Conservation (phyloP, 2,113 vertebrate genomes). For the Ginglymostoma cirratum region DNA sequence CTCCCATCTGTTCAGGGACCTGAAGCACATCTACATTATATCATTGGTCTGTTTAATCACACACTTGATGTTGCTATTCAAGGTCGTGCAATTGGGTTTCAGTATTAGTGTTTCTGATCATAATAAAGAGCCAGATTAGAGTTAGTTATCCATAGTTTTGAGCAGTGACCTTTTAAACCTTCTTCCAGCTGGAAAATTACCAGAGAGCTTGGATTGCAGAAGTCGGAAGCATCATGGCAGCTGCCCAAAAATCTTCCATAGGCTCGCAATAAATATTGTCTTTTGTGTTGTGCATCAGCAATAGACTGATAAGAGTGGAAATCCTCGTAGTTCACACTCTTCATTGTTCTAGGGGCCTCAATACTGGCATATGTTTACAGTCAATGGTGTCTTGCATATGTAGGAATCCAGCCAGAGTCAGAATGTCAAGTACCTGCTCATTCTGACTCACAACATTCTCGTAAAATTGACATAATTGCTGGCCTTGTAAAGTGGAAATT, state of each 20-base stretch:
- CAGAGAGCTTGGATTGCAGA: neutral
- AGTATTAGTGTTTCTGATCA: neutral
- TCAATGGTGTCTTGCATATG: no score
- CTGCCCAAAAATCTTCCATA: neutral
- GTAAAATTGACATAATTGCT: neutral
- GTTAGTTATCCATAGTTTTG: neutral
- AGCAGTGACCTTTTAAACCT: neutral
- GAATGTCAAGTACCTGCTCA: neutral
- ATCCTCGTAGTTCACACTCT: neutral
- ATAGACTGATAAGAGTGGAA: neutral
- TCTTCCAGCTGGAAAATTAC: neutral
- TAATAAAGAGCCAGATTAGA: neutral
- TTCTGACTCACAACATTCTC: neutral
- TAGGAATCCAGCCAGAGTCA: neutral
- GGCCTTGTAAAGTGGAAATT: neutral
- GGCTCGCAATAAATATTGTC: neutral
- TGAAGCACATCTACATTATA: neutral
- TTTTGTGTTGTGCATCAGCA: neutral
- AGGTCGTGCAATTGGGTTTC: neutral
- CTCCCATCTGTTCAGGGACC: no score
- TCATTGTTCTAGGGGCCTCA: neutral
- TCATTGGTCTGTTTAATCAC: neutral
- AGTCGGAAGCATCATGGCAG: neutral
- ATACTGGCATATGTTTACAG: neutral
- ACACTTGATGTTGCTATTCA: neutral